These are phyloP conservation scores for Chloroceryle aenea DNA, from an alignment of 2,113 vertebrate genomes.

Conservation along the genomic window DNA sequence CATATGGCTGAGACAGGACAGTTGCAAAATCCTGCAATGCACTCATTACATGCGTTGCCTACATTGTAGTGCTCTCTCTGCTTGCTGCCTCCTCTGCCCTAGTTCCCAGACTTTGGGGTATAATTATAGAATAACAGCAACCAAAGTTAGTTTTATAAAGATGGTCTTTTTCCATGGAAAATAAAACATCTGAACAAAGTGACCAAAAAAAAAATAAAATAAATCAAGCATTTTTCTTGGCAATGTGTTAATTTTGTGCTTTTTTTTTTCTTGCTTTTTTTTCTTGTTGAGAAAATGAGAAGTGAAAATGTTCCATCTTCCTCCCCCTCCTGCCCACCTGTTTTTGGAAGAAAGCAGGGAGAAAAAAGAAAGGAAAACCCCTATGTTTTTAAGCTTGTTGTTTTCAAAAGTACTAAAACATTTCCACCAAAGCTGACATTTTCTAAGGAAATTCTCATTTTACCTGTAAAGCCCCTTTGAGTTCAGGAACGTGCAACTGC, in stretches of 20 bases:
- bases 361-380: not conserved
- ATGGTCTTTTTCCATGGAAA: not conserved
- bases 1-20: not conserved
- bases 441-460: slow-evolving; percentile 7
- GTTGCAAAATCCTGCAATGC: not conserved
- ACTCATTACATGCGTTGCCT: not conserved
- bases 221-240: not conserved
- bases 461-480: not conserved
- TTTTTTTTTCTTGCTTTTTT: not conserved
- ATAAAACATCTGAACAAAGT: not conserved
- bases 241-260: not conserved
- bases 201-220: not conserved
- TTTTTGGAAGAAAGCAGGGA: not conserved
- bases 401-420: slow-evolving; percentile 1
- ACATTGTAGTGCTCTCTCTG: not conserved
- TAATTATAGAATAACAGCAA: slow-evolving; percentile 49
- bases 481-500: not conserved
- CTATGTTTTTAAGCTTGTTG: not conserved
- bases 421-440: not conserved
- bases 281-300: not conserved
- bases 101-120: slow-evolving; percentile 48
- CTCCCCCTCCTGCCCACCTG: not conserved
- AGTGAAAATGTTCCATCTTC: not conserved
- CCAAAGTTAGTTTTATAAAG: not conserved
- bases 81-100: not conserved